Conservation (phyloP, 2,888 invertebrate species). For the Leptothorax acervorum region DNA sequence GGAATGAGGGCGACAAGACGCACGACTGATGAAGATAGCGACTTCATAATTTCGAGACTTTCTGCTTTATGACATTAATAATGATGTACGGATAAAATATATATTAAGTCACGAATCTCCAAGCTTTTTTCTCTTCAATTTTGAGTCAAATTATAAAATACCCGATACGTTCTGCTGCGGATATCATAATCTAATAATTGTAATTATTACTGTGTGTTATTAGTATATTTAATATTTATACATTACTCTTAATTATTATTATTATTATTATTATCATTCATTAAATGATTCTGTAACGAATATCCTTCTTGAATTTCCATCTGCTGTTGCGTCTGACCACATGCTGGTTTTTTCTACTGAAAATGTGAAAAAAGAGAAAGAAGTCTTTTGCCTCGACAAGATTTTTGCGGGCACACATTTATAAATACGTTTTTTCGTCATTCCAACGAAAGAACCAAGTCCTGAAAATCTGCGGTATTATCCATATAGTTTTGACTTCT, state of each 20-base stretch:
- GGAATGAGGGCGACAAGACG: conserved; percentile 10
- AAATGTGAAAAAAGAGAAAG: neutral
- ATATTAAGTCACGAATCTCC: neutral
- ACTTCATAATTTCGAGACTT: conserved; percentile 9
- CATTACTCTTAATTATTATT: neutral
- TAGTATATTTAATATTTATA: neutral
- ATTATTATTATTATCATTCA: neutral
- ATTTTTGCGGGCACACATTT: neutral
- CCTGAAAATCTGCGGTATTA: neutral
- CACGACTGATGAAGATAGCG: conserved; percentile 11
- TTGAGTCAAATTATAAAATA: neutral
- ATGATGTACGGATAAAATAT: neutral
- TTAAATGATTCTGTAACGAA: conserved; percentile 6
- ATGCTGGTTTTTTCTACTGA: conserved; percentile 2
- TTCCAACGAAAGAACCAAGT: neutral
- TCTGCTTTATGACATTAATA: conserved; percentile 15
- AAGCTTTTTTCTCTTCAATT: neutral
- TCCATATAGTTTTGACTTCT: conserved; percentile 13
- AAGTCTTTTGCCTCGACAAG: neutral
- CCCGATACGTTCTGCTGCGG: neutral
- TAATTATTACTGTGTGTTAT: conserved; percentile 1
- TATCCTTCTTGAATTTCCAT: conserved; percentile 3
- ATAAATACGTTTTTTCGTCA: neutral
- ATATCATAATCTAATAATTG: neutral
- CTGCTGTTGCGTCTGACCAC: neutral